These are phyloP conservation scores for Arizona elegans DNA, from an alignment of 2,113 vertebrate species.

Conservation along the genomic window DNA sequence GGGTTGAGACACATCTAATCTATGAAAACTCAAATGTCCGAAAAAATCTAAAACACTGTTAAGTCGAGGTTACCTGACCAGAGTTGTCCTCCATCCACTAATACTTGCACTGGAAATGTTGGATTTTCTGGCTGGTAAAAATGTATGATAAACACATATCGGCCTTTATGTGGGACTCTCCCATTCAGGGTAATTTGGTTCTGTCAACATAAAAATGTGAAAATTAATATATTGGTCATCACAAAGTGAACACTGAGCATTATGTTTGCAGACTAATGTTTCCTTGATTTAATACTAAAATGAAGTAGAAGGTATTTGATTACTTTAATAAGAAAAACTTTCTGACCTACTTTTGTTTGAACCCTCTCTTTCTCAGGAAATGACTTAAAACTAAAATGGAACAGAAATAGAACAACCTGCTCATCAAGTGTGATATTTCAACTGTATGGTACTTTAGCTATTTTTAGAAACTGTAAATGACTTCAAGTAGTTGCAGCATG, in stretches of 20 bases:
- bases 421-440: neutral
- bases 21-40: neutral
- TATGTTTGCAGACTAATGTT: neutral
- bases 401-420: neutral
- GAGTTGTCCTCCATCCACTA: slow-evolving; percentile 64
- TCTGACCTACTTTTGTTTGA: neutral
- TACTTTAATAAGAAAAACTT: neutral
- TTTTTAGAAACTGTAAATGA: neutral
- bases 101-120: slow-evolving; percentile 75
- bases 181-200: slow-evolving; percentile 77
- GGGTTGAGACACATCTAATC: neutral
- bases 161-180: slow-evolving; percentile 68
- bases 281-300: neutral
- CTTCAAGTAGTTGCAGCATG: neutral
- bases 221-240: slow-evolving; percentile 11
- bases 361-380: neutral
- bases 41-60: neutral
- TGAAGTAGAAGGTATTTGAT: neutral
- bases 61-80: slow-evolving; percentile 76
- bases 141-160: slow-evolving; percentile 79
- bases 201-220: slow-evolving; percentile 62
- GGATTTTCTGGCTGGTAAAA: slow-evolving; percentile 80
- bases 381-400: neutral
- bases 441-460: neutral
- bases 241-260: neutral